phyloP scores from a whole-genome alignment of 2,113 vertebrate genomes.

The Phalacrocorax aristotelis region DNA sequence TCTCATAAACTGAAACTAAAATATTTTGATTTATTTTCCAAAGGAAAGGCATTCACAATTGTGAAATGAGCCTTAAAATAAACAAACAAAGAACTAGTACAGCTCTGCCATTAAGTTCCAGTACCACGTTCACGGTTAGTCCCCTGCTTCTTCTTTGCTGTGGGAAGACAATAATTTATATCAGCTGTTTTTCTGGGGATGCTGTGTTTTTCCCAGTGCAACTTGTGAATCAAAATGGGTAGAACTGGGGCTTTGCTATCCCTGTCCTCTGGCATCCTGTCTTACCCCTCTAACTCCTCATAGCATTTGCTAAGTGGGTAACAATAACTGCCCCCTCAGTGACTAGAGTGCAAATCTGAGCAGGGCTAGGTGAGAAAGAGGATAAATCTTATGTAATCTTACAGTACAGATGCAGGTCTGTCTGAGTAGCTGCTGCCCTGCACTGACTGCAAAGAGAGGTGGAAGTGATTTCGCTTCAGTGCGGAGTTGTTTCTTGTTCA shows the following conservation, averaged over 20 bases:
- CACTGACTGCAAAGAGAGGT: not conserved
- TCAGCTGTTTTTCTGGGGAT: slow-evolving; percentile 43
- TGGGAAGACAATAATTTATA: slow-evolving; percentile 43
- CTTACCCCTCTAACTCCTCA: not conserved
- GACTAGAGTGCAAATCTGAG: not conserved
- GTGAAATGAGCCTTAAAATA: slow-evolving; percentile 56
- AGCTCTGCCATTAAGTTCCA: slow-evolving; percentile 10
- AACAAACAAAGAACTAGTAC: slow-evolving; percentile 47
- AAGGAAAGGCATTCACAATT: slow-evolving; percentile 32
- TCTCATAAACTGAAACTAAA: slow-evolving; percentile 51
- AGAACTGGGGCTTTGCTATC: not conserved
- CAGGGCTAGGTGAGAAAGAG: not conserved
- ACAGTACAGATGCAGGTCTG: not conserved
- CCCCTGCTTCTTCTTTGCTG: slow-evolving; percentile 34
- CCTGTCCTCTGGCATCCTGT: not conserved
- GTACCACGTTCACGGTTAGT: slow-evolving; percentile 21
- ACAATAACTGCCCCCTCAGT: not conserved
- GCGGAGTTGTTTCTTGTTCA: not conserved
- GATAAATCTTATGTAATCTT: not conserved
- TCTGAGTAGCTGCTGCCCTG: not conserved
- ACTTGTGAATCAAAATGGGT: not conserved
- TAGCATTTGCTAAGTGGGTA: not conserved
- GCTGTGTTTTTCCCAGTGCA: not conserved
- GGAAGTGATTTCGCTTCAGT: not conserved
- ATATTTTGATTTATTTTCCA: slow-evolving; percentile 56